Conservation (phyloP, 2,113 vertebrate genomes). For the Hemichromis elongatus region DNA sequence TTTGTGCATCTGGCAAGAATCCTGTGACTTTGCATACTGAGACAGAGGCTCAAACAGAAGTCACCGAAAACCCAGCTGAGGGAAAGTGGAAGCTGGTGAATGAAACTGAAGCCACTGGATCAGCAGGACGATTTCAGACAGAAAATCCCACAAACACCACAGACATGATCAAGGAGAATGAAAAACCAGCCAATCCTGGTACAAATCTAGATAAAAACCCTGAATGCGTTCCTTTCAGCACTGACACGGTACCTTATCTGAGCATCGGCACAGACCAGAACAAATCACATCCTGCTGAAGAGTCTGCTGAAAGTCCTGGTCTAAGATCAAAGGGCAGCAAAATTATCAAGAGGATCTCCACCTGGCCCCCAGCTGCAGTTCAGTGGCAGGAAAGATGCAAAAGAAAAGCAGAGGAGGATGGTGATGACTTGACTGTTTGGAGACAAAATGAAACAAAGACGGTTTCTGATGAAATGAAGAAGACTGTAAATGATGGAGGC, state of each 20-base stretch:
- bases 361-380: slow-evolving; percentile 63
- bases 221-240: neutral
- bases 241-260: slow-evolving; percentile 60
- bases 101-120: neutral
- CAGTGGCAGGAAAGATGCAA: slow-evolving; percentile 60
- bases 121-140: neutral
- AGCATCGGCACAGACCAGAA: slow-evolving; percentile 54
- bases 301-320: neutral
- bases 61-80: neutral
- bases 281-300: neutral
- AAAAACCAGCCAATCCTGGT: neutral
- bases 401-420: neutral
- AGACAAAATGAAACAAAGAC: neutral
- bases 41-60: neutral
- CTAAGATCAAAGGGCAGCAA: neutral
- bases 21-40: neutral
- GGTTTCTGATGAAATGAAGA: neutral
- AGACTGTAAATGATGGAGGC: neutral
- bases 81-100: neutral
- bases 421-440: neutral
- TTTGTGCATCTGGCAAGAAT: neutral
- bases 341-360: slow-evolving; percentile 53
- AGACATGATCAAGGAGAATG: neutral
- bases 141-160: neutral
- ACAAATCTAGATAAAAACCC: neutral